Conservation (phyloP, 2,797 vertebrate species). For the Tapirus indicus region DNA sequence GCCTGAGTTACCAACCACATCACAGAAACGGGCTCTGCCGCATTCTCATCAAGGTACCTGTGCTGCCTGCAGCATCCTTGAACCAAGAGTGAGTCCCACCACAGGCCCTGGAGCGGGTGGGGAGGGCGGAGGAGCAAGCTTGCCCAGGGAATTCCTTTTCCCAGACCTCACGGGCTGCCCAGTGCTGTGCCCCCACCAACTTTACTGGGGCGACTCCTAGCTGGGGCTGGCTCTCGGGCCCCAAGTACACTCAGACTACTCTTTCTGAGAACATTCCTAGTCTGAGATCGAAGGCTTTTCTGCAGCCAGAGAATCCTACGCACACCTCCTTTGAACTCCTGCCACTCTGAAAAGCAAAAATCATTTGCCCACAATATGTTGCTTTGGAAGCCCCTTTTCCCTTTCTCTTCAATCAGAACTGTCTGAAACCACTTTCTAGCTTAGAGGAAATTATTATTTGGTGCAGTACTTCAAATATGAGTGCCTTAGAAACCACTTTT, state of each 20-base stretch:
- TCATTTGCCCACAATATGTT: background rate
- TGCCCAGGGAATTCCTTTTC: background rate
- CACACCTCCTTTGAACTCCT: conserved; percentile 44
- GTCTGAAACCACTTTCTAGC: conserved; percentile 36
- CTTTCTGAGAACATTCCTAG: conserved; percentile 20
- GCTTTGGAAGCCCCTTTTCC: conserved; percentile 17
- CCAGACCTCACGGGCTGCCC: background rate
- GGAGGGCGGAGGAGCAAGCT: background rate
- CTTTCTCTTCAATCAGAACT: conserved; percentile 56
- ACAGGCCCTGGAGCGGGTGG: background rate
- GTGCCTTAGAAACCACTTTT: background rate
- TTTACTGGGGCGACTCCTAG: too few relatives aligned
- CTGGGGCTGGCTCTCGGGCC: background rate
- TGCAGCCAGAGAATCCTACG: background rate
- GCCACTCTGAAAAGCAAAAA: background rate
- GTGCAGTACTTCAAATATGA: conserved; percentile 51
- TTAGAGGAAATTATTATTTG: conserved; percentile 27
- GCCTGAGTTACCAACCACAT: background rate
- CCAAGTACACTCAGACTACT: background rate
- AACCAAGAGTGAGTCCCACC: background rate
- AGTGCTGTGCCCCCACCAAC: background rate
- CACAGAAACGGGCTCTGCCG: background rate
- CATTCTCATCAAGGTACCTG: background rate
- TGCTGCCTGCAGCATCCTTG: background rate
- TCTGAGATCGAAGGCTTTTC: background rate